A percentile compares a stretch with the other conserved stretches of the same genome.
Conservation (phyloP, 2,797 vertebrate genomes). For the Carapus acus region DNA sequence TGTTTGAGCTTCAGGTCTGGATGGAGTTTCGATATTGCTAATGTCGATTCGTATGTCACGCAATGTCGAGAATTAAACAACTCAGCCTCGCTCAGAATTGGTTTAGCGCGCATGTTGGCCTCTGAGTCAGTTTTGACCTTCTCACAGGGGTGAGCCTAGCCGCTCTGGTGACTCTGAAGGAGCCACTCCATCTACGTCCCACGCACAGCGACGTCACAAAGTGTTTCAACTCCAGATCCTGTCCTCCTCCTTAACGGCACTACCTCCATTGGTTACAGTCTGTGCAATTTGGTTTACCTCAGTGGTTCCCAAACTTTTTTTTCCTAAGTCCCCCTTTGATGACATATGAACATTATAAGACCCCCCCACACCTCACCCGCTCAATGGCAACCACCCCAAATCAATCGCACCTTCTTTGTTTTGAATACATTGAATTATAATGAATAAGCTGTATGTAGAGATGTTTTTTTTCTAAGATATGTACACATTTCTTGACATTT, state of each 20-base stretch:
- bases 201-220: conserved; percentile 37
- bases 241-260: background rate
- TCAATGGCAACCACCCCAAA: too few relatives aligned
- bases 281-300: background rate
- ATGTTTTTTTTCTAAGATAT: conserved; percentile 3
- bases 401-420: too few relatives aligned
- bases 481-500: too few relatives aligned
- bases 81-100: conserved; percentile 6
- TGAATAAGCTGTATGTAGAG: too few relatives aligned
- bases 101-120: conserved; percentile 37
- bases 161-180: conserved; percentile 63
- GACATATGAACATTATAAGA: too few relatives aligned
- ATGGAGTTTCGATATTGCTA: too few relatives aligned
- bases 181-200: conserved; percentile 55
- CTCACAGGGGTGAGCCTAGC: conserved; percentile 45
- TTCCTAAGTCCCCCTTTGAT: too few relatives aligned
- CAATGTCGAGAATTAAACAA: background rate
- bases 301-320: too few relatives aligned
- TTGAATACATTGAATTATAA: too few relatives aligned
- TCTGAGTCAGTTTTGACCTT: conserved; percentile 38
- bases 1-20: too few relatives aligned
- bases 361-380: too few relatives aligned
- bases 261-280: background rate
- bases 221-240: conserved; percentile 16
- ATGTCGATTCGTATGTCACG: background rate